Evolutionary conservation across 2,888 invertebrate species (phyloP).

Genomic region (Baccha elongata): DNA sequence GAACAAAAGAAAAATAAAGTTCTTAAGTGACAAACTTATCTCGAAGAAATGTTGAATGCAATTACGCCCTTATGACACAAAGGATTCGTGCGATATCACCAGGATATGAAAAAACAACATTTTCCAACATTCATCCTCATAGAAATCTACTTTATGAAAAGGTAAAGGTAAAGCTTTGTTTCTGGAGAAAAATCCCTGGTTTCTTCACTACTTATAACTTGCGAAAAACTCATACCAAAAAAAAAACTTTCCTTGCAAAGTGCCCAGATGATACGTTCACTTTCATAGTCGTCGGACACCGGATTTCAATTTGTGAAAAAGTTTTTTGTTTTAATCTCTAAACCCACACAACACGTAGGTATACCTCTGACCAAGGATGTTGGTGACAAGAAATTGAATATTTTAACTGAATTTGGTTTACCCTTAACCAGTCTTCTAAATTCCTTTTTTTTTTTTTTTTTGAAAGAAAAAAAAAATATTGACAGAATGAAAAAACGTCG

Average conservation of each 20-base stretch:
- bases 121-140: conserved; percentile 2
- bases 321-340: conserved; percentile 29
- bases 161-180: background rate
- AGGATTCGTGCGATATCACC: conserved; percentile 20
- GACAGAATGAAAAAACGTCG: conserved; percentile 32
- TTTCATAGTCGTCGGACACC: conserved; percentile 14
- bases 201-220: background rate
- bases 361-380: background rate
- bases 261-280: conserved; percentile 29
- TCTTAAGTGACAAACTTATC: conserved; percentile 37
- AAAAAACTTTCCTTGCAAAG: conserved; percentile 26
- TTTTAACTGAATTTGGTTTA: conserved; percentile 57
- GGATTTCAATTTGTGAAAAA: conserved; percentile 41
- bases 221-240: background rate
- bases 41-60: conserved; percentile 28
- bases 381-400: conserved; percentile 59
- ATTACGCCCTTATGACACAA: conserved; percentile 43
- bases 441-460: conserved; percentile 3
- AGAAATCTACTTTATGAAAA: background rate
- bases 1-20: conserved; percentile 10
- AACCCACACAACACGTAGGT: conserved; percentile 8
- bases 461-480: conserved; percentile 17
- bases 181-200: conserved; percentile 5
- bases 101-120: conserved; percentile 1
- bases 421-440: conserved; percentile 18